phyloP scores from a whole-genome alignment of 2,113 vertebrate genomes.

The Microtus richardsoni region DNA sequence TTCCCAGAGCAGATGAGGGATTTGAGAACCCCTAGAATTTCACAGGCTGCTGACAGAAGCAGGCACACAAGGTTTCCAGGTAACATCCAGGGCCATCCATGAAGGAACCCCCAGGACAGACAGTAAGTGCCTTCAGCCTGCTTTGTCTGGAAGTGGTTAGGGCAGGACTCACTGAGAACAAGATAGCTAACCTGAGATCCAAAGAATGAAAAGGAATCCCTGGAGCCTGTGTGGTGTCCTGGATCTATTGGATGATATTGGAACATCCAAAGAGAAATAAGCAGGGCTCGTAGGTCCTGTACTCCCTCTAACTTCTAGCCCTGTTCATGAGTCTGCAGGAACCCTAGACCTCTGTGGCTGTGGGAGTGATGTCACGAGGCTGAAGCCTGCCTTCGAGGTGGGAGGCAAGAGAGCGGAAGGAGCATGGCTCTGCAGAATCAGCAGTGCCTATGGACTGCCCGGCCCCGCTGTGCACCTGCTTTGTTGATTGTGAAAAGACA shows the following conservation, averaged over 20 bases:
- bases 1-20: background rate
- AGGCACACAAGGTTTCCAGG: background rate
- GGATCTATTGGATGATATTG: background rate
- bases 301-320: rapidly evolving
- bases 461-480: rapidly evolving
- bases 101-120: background rate
- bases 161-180: background rate
- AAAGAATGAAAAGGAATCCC: background rate
- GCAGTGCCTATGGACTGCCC: background rate
- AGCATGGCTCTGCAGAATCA: background rate
- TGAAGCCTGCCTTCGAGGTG: background rate
- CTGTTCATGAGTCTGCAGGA: background rate
- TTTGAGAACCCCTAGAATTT: background rate
- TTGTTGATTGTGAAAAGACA: background rate
- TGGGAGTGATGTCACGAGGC: background rate
- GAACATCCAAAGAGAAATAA: background rate
- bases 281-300: background rate
- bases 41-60: background rate
- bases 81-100: rapidly evolving
- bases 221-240: background rate
- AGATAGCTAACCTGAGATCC: background rate
- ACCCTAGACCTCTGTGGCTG: background rate
- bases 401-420: background rate
- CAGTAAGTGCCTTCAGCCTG: rapidly evolving
- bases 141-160: background rate